Evolutionary conservation across 2,888 invertebrate species (phyloP).

Genomic region (Marronus borbonicus): DNA sequence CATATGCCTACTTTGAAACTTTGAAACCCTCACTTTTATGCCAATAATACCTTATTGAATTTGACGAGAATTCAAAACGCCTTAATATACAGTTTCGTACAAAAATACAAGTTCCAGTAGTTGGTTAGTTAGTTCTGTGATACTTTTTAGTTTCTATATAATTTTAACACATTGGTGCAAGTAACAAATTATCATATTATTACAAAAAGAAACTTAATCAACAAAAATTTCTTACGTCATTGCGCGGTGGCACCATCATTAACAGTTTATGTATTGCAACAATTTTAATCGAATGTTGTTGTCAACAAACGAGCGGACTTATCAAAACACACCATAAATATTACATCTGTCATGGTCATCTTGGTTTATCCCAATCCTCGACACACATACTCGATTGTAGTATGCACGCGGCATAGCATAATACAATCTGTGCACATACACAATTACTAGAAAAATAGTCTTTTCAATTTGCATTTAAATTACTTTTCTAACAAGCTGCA

Average conservation of each 20-base stretch:
- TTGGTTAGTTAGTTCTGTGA: no score
- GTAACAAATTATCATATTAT: no score
- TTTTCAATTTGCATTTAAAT: neutral
- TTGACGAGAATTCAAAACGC: no score
- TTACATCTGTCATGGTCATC: constrained; percentile 30
- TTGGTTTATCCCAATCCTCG: constrained; percentile 30
- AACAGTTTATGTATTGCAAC: neutral
- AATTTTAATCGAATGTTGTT: constrained; percentile 3
- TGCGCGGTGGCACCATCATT: neutral
- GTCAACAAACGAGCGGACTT: constrained; percentile 6
- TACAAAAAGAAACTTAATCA: no score
- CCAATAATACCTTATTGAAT: no score
- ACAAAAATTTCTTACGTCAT: neutral
- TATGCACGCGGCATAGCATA: constrained; percentile 14
- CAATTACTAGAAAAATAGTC: neutral
- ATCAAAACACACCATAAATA: constrained; percentile 14
- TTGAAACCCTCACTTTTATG: no score
- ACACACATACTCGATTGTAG: constrained; percentile 24
- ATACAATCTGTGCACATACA: neutral
- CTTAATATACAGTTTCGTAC: no score
- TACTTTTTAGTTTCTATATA: no score
- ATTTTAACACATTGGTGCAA: no score
- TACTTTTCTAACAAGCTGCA: neutral
- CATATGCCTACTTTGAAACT: no score
- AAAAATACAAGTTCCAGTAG: no score